phyloP scores from a whole-genome alignment of 1,140 invertebrate genomes.

The Tyrophagus putrescentiae region DNA sequence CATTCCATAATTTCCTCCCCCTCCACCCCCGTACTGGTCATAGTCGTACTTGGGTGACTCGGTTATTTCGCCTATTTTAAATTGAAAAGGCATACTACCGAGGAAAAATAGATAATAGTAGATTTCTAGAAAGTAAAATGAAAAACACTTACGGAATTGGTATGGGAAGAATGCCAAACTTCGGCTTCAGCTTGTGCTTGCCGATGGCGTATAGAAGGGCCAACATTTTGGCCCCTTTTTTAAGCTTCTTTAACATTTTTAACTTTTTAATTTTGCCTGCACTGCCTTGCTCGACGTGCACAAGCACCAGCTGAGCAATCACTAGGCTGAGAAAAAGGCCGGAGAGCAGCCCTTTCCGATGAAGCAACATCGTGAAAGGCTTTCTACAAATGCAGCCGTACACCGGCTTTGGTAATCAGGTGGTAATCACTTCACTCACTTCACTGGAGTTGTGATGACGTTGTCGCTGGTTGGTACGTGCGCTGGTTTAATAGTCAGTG shows the following conservation, averaged over 20 bases:
- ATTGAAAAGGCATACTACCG: neutral
- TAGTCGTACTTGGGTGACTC: neutral
- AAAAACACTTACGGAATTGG: conserved; percentile 18
- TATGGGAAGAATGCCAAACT: conserved; percentile 21
- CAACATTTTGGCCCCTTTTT: conserved; percentile 19
- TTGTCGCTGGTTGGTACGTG: neutral
- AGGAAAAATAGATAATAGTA: neutral
- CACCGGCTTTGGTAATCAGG: neutral
- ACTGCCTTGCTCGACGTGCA: neutral
- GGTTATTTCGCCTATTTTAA: conserved; percentile 5
- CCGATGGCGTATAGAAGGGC: conserved; percentile 4
- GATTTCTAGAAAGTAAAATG: neutral
- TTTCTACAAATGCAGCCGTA: neutral
- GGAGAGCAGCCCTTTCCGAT: neutral
- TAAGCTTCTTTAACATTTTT: neutral
- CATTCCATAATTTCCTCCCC: neutral
- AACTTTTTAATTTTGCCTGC: neutral
- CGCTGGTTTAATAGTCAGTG: neutral
- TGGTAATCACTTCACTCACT: neutral
- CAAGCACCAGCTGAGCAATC: neutral
- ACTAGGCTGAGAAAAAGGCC: neutral
- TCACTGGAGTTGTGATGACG: neutral
- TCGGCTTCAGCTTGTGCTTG: conserved; percentile 17
- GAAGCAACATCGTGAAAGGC: neutral
- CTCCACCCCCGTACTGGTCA: neutral